Base-by-base conservation (phyloP, 2,888 invertebrate species). In the Pheosia tremula region DNA sequence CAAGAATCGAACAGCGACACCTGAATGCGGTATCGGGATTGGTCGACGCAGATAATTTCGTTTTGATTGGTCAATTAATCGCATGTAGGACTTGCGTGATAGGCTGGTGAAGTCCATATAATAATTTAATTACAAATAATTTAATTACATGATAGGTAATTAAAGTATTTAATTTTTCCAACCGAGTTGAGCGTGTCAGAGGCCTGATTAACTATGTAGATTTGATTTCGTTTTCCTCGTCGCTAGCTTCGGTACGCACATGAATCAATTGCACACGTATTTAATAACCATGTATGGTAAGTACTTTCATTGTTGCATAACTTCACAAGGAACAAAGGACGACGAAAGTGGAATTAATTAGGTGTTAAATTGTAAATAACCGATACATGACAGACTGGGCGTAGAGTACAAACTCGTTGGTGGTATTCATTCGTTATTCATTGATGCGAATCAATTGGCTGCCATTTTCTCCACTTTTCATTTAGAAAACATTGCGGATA, bases 381-480 rank as follows among this genome's bases (percentile, higher is more conserved):
- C 37, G 41, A 36, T 13, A 43, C 60, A 64, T 60, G 60, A 53
- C 66, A 62, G 53, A 62, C 52, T n/a, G 7, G n/a, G 36, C 2
- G 47, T 11, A 47, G 60, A 60, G 50, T 56, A 50, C 36, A 56
- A 56, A 56, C 11, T 13, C 57, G 47, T 60, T 72, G 5, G 1
- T 9, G 8, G 38, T 47, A 58, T 24, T n/a, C 50, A 54, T 62
- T 69, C 75, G 56, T 64, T 70, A 79, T 79, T 72, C 75, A 67
- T 59, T 67, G 68, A 58, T 62, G 62, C 71, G 62, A 56, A 56
- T 47, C 52, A 52, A 41, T 54, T 37, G 11, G 43, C 65, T 49
- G 66, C 66, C 62, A 78, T 78, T 78, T 80, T 79, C 77, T 68
- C 70, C 62, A 64, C 68, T 64, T 84, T 85, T 82, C 80, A 78